Evolutionary conservation across 2,113 vertebrate genomes (phyloP).

Genomic region (Danionella cerebrum): DNA sequence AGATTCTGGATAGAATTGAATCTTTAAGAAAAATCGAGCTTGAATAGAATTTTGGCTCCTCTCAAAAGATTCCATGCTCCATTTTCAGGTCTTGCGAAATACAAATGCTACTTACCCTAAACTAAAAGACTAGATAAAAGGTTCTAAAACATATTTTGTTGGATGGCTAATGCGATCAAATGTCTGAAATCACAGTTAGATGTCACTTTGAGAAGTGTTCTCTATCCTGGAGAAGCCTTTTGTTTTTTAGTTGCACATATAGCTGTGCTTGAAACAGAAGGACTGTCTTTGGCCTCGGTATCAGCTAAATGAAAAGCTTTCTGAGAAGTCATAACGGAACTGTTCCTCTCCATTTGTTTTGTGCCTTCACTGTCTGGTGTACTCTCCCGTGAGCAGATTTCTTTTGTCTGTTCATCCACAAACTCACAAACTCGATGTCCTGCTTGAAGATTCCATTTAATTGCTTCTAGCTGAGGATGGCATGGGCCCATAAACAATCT

Average conservation of each 20-base stretch:
- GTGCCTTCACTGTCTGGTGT: constrained; percentile 11
- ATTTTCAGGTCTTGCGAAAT: too few relatives aligned
- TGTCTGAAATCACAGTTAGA: too few relatives aligned
- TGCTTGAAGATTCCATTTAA: constrained; percentile 10
- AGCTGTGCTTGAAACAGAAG: neutral
- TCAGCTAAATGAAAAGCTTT: neutral
- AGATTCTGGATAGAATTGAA: too few relatives aligned
- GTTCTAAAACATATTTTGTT: too few relatives aligned
- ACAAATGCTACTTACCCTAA: too few relatives aligned
- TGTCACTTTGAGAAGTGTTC: too few relatives aligned
- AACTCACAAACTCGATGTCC: constrained; percentile 4
- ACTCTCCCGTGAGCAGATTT: neutral
- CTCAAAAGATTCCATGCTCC: too few relatives aligned
- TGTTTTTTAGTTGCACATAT: neutral
- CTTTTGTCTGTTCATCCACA: neutral
- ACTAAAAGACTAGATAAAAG: too few relatives aligned
- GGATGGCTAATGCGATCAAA: too few relatives aligned
- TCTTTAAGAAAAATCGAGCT: too few relatives aligned
- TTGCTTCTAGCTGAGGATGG: constrained; percentile 1
- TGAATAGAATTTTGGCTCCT: too few relatives aligned
- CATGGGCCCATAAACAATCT: constrained; percentile 31
- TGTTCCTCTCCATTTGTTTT: neutral
- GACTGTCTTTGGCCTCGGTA: neutral
- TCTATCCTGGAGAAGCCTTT: neutral
- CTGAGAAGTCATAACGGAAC: neutral